Evolutionary conservation across 2,888 invertebrate species (phyloP), one percentile per base, ranked within the genome.

Genomic region (Andrena bicolor): DNA sequence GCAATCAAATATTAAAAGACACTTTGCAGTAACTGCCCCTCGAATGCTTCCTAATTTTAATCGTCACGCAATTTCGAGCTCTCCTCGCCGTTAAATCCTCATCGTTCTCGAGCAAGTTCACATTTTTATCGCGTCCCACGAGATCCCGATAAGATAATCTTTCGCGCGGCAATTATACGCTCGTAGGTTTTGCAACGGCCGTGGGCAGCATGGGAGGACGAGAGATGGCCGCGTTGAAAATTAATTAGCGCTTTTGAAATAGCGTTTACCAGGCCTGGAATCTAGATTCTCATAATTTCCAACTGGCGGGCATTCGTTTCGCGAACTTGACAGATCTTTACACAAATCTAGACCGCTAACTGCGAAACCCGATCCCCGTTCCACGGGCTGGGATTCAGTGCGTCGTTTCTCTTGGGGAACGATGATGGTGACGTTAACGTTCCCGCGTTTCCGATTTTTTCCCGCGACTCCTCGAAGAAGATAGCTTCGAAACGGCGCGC

Each of bases 281-380:
- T 76, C 80, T 76, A 80, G 80, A 72, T 72, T 80, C 80, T 80
- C 76, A 80, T 80, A 80, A 82, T 82, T 82, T 76, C 60, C 82
- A 20, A 26, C 68, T 20, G 72, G 26, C 30, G 71, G 23, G 23
- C 63, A 72, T 72, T 68, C 71, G 63, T 75, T 80, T 58, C 68
- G 69, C 56, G 41, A 5, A 26, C 69, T 53, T 70, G 82, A 80
- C 70, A 80, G 80, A 82, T 80, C 81, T 76, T 80, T 80, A 75
- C 70, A 80, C 66, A 58, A 80, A 82, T 82, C 82, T 80, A 68
- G 80, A 72, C 71, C 81, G 76, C 56, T 80, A 68, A 80, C 80
- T 76, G 82, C 58, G 80, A 82, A 82, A 82, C 72, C 66, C 63
- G 80, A 82, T 75, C 71, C 56, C 53, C 51, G 26, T 74, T 79